These are phyloP conservation scores for Sarcophaga subvicina DNA, from an alignment of 2,888 invertebrate species.

Conservation along the genomic window DNA sequence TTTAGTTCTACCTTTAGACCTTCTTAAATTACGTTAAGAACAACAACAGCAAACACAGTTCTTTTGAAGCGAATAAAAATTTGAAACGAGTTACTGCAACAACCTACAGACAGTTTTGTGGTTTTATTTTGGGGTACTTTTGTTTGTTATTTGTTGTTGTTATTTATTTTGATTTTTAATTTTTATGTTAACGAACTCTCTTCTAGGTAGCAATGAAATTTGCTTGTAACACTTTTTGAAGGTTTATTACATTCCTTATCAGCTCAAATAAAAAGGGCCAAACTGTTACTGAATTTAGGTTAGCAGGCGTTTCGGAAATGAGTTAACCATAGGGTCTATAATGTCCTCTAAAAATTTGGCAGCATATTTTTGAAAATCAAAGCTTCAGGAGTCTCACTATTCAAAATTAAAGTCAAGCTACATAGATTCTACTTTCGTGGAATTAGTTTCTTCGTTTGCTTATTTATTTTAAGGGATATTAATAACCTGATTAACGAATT, in stretches of 20 bases:
- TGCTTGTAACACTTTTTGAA: slow-evolving; percentile 6
- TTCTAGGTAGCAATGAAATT: slow-evolving; percentile 12
- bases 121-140: slow-evolving; percentile 44
- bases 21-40: slow-evolving; percentile 63
- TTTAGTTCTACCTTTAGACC: slow-evolving; percentile 49
- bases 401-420: too few species aligned
- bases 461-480: too few species aligned
- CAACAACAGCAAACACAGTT: slow-evolving; percentile 14
- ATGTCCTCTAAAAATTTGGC: too few species aligned
- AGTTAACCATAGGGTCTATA: too few species aligned
- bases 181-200: slow-evolving; percentile 49
- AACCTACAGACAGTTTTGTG: slow-evolving; percentile 61
- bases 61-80: background rate
- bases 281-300: background rate
- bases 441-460: too few species aligned
- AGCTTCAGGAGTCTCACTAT: too few species aligned
- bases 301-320: background rate
- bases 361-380: too few species aligned
- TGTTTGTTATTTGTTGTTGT: too few species aligned
- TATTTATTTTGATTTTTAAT: slow-evolving; percentile 1
- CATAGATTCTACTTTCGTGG: too few species aligned
- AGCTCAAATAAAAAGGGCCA: too few species aligned
- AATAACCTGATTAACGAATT: too few species aligned
- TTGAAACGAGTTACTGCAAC: slow-evolving; percentile 31
- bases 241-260: background rate